Conservation (phyloP, 2,113 vertebrate species). For the Oxyruncus cristatus region DNA sequence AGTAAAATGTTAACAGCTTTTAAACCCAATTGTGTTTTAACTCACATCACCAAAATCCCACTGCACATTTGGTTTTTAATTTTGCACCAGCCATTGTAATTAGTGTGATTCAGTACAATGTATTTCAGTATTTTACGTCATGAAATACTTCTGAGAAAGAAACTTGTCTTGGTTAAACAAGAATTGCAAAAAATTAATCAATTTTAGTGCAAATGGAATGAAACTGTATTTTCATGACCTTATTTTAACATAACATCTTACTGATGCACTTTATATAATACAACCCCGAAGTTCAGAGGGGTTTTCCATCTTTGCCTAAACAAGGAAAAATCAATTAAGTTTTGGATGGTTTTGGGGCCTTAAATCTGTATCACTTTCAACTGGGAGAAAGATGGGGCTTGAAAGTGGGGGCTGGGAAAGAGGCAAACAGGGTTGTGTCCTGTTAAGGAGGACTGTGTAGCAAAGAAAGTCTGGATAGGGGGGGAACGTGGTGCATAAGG, state of each 20-base stretch:
- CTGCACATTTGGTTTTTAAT: not conserved
- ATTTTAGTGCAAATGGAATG: not conserved
- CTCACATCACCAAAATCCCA: not conserved
- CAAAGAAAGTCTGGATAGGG: not conserved
- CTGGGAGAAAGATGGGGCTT: not conserved
- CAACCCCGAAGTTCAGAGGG: not conserved
- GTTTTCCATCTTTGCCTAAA: not conserved
- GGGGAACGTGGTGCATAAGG: not conserved
- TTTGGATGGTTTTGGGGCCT: not conserved
- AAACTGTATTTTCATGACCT: not conserved
- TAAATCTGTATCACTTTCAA: not conserved
- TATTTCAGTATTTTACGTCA: not conserved
- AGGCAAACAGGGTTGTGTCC: not conserved
- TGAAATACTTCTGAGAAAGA: not conserved
- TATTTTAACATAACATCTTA: not conserved
- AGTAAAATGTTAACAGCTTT: not conserved
- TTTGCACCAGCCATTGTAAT: not conserved
- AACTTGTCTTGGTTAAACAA: not conserved
- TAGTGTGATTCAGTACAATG: not conserved
- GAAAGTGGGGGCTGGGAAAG: not conserved
- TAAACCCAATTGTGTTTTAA: not conserved
- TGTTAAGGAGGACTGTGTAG: not conserved
- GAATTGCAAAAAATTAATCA: not conserved
- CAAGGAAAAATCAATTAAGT: not conserved
- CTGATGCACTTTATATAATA: not conserved